These are phyloP conservation scores for Philhelius pedissequus DNA, from an alignment of 2,888 invertebrate species.

Conservation along the genomic window DNA sequence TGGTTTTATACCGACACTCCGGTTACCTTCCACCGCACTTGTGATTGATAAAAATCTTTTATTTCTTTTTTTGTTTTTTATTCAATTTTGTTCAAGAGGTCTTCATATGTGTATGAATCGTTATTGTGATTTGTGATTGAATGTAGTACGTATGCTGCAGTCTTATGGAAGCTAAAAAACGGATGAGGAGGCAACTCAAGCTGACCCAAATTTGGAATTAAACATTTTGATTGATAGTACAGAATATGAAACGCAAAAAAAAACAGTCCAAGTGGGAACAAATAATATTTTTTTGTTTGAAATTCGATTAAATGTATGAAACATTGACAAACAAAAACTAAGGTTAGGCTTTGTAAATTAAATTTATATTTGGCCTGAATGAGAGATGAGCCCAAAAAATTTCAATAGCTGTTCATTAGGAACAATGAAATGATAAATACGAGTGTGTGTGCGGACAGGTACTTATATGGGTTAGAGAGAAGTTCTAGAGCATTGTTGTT, in stretches of 20 bases:
- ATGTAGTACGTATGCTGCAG: slow-evolving; percentile 15
- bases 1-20: background rate
- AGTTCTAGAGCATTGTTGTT: background rate
- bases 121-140: slow-evolving; percentile 9
- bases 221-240: slow-evolving; percentile 18
- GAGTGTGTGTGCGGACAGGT: too few species aligned
- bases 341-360: slow-evolving; percentile 7
- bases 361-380: background rate
- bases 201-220: slow-evolving; percentile 41
- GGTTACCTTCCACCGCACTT: background rate
- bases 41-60: slow-evolving; percentile 50
- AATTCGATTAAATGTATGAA: background rate
- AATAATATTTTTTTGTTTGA: background rate
- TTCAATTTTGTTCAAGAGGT: slow-evolving; percentile 12
- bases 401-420: background rate
- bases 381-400: background rate
- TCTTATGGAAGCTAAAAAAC: slow-evolving; percentile 1
- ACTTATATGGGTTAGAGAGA: background rate
- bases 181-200: slow-evolving; percentile 7
- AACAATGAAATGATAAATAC: background rate
- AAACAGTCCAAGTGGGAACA: background rate
- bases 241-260: background rate
- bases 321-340: background rate
- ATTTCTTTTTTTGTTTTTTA: background rate
- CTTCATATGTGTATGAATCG: background rate